Evolutionary conservation across 1,140 invertebrate species (phyloP), one percentile per base, ranked within the genome.

Genomic region (Nymphalis io): DNA sequence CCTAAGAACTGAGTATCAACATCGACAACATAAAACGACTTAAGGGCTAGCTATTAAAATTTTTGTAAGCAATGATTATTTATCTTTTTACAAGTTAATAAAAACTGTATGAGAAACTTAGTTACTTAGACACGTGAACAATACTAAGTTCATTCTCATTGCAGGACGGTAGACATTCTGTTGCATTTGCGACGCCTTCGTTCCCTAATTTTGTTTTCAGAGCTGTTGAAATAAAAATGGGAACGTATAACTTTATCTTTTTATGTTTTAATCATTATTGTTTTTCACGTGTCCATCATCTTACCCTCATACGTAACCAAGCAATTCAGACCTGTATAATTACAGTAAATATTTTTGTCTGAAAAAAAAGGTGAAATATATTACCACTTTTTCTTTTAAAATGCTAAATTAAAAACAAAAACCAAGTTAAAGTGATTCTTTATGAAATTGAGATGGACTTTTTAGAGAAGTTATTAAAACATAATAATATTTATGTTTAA

Each of bases 321-420:
- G 80, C 93, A 93, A 62, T 89, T 84, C 44, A 93, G 76, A n/a
- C 93, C 93, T 10, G 92, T 86, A 20, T 91, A 89, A 66, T 93
- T 88, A 68, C 93, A 93, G 33, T 88, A 89, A 38, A 71, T 70
- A 12, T 82, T 55, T 75, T 79, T 70, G 79, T 90, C 91, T 92
- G 75, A 75, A 92, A 91, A 42, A 48, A 66, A 38, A 20, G 0
- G 11, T 11, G 33, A 11, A 12, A 21, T 20, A 21, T n/a, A n/a
- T n/a, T n/a, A n/a, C n/a, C n/a, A n/a, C n/a, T n/a, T n/a, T n/a
- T n/a, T n/a, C n/a, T n/a, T n/a, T n/a, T n/a, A n/a, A n/a, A n/a
- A n/a, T n/a, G n/a, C n/a, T n/a, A n/a, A n/a, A n/a, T n/a, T n/a
- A n/a, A n/a, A n/a, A n/a, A n/a, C n/a, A n/a, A n/a, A n/a, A n/a